Evolutionary conservation across 2,797 vertebrate genomes (phyloP).

Genomic region (Cuniculus paca): DNA sequence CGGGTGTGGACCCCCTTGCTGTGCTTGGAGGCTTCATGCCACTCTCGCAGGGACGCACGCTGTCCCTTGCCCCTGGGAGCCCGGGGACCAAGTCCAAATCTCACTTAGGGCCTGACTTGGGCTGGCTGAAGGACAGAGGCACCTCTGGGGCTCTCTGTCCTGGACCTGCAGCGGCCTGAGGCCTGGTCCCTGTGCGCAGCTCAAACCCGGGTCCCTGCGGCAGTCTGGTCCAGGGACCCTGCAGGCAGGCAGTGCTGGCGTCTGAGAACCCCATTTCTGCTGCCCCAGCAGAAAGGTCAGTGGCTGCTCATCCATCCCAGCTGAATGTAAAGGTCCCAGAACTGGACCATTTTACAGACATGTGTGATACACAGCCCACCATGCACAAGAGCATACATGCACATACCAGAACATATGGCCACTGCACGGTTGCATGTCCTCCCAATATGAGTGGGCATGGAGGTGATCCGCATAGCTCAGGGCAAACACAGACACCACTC

Average conservation of each 20-base stretch:
- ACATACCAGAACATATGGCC: background rate
- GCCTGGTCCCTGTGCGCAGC: background rate
- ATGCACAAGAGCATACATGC: no score
- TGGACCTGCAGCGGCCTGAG: background rate
- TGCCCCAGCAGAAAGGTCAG: background rate
- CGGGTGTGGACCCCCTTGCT: background rate
- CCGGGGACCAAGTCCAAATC: background rate
- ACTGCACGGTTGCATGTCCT: fast-evolving
- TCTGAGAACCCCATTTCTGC: background rate
- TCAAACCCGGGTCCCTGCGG: background rate
- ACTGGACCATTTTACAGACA: no score
- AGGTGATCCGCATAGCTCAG: background rate
- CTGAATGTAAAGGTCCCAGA: fast-evolving
- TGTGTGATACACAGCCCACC: background rate
- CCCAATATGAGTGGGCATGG: background rate
- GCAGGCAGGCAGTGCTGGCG: background rate
- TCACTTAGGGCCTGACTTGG: no score
- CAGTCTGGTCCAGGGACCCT: background rate
- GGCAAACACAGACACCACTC: background rate
- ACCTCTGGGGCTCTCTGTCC: background rate
- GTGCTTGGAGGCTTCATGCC: background rate
- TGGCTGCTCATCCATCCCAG: background rate
- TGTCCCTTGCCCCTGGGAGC: background rate
- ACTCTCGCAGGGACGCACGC: no score
- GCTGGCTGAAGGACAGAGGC: background rate